Evolutionary conservation across 2,888 invertebrate species (phyloP), one percentile per base, ranked within the genome.

Genomic region (Drosophila neutralis): DNA sequence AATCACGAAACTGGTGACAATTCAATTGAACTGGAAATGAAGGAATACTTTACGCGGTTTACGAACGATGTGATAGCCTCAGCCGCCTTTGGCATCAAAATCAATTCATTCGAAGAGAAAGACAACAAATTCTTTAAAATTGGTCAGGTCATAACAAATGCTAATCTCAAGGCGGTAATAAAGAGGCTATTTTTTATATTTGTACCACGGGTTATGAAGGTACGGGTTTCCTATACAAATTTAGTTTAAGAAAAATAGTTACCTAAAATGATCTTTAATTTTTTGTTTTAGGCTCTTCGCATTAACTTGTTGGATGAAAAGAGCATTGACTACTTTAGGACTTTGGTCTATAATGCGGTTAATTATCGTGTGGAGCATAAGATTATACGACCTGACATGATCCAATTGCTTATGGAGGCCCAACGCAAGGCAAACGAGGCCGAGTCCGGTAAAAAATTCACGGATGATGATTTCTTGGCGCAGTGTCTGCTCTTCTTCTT

Each of bases 371-470:
- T 93, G 62, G 81, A 91, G 27, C 86, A 93, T 8, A 91, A 93
- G 18, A 94, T 94, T n/a, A 52, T 93, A 5, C 92, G 95, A 10
- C 94, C 93, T 4, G 95, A 95, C 78, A 94, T 95, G 94, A 94
- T 95, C 13, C 93, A 95, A 71, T 82, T 94, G n/a, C 87, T 95
- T 5, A 93, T 94, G 93, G 93, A 94, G 78, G 94, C 94, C 0
- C 87, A 87, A 24, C 73, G 83, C 15, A 64, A 76, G 45, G 29
- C 56, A 1, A 52, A 67, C 0, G 66, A 54, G 2, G 51, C 73
- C 0, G 79, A 85, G 4, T 15, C 5, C 0, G 52, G 2, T 5
- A 76, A 80, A 27, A 21, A 24, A 13, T 90, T 91, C 74, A 80
- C 78, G 0, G 94, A 94, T 52, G 93, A 94, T 1, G 94, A 95